phyloP scores from a whole-genome alignment of 2,113 vertebrate genomes.

The Bucco capensis region DNA sequence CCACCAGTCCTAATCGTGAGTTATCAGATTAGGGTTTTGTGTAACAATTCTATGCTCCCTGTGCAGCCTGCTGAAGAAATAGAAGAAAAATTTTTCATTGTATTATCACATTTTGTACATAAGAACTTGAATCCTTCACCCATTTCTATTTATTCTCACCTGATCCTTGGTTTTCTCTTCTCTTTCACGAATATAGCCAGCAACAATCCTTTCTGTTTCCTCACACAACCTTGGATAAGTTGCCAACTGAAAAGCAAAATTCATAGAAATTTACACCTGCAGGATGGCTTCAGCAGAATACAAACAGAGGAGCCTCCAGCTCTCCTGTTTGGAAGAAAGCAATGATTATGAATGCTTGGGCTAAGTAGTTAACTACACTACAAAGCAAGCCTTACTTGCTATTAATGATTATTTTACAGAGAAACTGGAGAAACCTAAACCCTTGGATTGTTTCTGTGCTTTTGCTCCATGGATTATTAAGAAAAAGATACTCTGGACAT shows the following conservation, averaged over 20 bases:
- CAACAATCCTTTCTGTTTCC: constrained; percentile 88
- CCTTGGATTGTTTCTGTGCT: neutral
- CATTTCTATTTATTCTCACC: constrained; percentile 64
- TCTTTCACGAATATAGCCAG: constrained; percentile 85
- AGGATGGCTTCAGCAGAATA: neutral
- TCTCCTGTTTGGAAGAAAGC: neutral
- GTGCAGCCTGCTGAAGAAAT: neutral
- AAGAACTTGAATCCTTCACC: neutral
- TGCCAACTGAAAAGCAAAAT: constrained; percentile 75
- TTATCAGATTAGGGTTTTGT: neutral
- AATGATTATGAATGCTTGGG: neutral
- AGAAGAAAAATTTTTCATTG: neutral
- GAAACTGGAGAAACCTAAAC: neutral
- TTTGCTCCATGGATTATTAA: neutral
- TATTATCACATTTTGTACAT: neutral
- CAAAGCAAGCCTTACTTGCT: neutral
- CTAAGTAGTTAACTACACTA: neutral
- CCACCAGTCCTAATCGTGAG: neutral
- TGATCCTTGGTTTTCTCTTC: constrained; percentile 90
- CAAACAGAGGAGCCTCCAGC: neutral
- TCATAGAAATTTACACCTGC: neutral
- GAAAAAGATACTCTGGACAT: neutral
- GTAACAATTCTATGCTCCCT: neutral
- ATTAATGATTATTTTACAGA: neutral
- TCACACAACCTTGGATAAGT: constrained; percentile 87